These are phyloP conservation scores for Megalonaias nervosa DNA, from an alignment of 1,140 invertebrate genomes.

Conservation along the genomic window DNA sequence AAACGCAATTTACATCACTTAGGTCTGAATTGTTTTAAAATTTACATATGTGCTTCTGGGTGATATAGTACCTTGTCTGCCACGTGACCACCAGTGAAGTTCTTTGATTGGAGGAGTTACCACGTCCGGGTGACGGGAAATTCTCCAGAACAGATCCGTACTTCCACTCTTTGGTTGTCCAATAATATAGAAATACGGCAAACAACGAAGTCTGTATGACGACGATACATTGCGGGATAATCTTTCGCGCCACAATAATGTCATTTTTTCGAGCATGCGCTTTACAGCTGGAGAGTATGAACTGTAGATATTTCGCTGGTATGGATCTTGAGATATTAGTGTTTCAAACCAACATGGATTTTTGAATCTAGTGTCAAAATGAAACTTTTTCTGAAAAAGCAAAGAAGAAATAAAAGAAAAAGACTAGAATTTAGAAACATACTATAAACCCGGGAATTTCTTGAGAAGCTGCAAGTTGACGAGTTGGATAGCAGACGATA, in stretches of 20 bases:
- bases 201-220: slow-evolving; percentile 49
- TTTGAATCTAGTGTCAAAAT: slow-evolving; percentile 49
- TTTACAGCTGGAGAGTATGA: slow-evolving; percentile 37
- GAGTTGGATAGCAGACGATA: no score
- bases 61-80: slow-evolving; percentile 52
- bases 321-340: slow-evolving; percentile 34
- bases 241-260: slow-evolving; percentile 36
- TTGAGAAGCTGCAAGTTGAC: no score
- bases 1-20: no score
- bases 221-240: not conserved
- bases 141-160: slow-evolving; percentile 60
- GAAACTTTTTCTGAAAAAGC: slow-evolving; percentile 39
- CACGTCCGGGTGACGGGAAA: slow-evolving; percentile 55
- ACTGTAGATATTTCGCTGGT: slow-evolving; percentile 49
- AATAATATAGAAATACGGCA: slow-evolving; percentile 64
- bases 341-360: slow-evolving; percentile 63
- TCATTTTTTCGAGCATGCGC: slow-evolving; percentile 34
- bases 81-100: slow-evolving; percentile 67
- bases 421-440: not conserved
- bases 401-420: slow-evolving; percentile 6
- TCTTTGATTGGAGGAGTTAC: slow-evolving; percentile 59
- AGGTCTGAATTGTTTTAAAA: no score
- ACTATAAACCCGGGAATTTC: no score
- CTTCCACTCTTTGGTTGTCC: slow-evolving; percentile 65
- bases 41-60: no score